Evolutionary conservation across 2,113 vertebrate species (phyloP), one percentile per base, ranked within the genome.

Genomic region (Passerina amoena): DNA sequence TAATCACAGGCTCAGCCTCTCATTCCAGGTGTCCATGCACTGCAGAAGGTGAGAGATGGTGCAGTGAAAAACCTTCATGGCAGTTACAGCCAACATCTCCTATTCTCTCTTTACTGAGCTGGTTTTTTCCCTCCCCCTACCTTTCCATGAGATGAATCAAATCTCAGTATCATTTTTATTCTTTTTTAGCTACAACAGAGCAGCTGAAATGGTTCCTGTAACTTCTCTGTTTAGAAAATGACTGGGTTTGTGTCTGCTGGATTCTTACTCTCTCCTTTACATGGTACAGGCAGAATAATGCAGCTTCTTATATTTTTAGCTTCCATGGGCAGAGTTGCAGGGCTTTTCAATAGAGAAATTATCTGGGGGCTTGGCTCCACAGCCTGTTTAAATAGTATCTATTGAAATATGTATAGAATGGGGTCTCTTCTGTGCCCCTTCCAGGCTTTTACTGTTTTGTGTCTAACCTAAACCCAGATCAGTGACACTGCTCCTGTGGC

Each of bases 1-100:
- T 87, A 92, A 89, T 75, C 86, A 45, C 64, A 53, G 83, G 83
- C 83, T 95, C 72, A 92, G 72, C 54, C n/a, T 47, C 53, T 47
- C 78, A n/a, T 35, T 76, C 6, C 61, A 82, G 78, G 54, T 82
- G 78, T 53, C 40, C 24, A 7, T 54, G 47, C 70, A 19, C 63
- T 90, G 70, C 42, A 48, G 42, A 22, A 42, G 85, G 15, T 6
- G 31, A 63, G 33, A 30, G 0, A 24, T 1, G 2, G 5, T 8
- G 61, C n/a, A 63, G 0, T 8, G 6, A 37, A 51, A 73, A 53
- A 44, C 15, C 71, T 71, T 15, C 24, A 18, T 6, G 42, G 33
- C 50, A 75, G 6, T 45, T 38, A 35, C 27, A 44, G 7, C 53
- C 48, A 10, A 16, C 4, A 11, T n/a, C 37, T 51, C 60, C 31